Percentiles rank a stretch among this genome's conserved stretches.
These are phyloP conservation scores for Equus przewalskii DNA, from an alignment of 2,113 vertebrate genomes.

Conservation along the genomic window DNA sequence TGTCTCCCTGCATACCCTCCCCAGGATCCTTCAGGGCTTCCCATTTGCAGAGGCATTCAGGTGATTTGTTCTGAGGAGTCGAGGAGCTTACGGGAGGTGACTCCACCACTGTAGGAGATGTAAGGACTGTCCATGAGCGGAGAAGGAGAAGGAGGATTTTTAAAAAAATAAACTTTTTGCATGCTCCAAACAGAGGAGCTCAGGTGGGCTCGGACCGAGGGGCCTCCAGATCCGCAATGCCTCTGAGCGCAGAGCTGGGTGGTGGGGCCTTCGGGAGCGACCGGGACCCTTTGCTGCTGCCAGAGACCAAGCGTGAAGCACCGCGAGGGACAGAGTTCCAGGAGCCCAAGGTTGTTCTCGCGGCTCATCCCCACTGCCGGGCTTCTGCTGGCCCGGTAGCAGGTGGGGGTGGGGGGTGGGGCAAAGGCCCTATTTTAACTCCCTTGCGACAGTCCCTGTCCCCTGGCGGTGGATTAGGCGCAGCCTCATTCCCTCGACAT, in stretches of 20 bases:
- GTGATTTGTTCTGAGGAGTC: not conserved
- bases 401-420: accelerated
- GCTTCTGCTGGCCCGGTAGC: not conserved
- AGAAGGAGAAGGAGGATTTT: not conserved
- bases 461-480: not conserved
- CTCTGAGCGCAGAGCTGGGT: not conserved
- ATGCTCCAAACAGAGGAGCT: not conserved
- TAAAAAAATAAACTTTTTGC: not conserved
- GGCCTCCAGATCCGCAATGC: accelerated
- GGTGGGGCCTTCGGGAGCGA: accelerated
- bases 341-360: too few species aligned
- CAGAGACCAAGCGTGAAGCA: not conserved
- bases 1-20: not conserved
- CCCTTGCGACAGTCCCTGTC: not conserved
- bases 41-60: not conserved
- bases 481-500: not conserved
- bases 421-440: not conserved
- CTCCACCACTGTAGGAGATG: not conserved
- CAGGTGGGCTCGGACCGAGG: not conserved
- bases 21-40: accelerated
- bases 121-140: not conserved
- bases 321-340: accelerated
- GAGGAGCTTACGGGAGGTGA: not conserved
- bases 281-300: not conserved
- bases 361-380: too few species aligned